Evolutionary conservation across 2,113 vertebrate species (phyloP).

Genomic region (Oncorhynchus keta): DNA sequence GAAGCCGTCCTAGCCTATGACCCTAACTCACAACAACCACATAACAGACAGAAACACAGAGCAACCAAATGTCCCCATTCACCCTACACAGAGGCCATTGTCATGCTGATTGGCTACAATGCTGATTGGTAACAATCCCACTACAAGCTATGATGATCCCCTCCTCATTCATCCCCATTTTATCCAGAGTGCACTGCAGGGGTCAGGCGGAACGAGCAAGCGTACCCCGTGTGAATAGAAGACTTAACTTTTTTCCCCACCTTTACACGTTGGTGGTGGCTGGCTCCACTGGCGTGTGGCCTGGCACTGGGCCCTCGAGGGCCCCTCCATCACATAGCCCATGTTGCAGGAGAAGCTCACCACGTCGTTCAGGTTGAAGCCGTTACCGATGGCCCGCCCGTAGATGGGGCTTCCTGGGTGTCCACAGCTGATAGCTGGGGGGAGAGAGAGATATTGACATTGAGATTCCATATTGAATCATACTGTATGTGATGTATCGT

Average conservation of each 20-base stretch:
- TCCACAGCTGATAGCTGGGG: constrained; percentile 91
- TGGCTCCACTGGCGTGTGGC: constrained; percentile 96
- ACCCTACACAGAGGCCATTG: too few species aligned
- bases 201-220: not conserved
- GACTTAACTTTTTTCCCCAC: constrained; percentile 87
- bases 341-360: constrained; percentile 95
- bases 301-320: constrained; percentile 90
- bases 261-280: constrained; percentile 96
- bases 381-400: constrained; percentile 91
- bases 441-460: not conserved
- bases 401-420: constrained; percentile 98
- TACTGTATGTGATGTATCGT: not conserved
- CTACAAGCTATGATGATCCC: too few species aligned
- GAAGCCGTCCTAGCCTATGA: not conserved
- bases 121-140: too few species aligned
- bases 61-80: not conserved
- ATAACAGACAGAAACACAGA: not conserved
- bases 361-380: constrained; percentile 95
- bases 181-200: not conserved
- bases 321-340: constrained; percentile 96
- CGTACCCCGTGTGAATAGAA: constrained; percentile 36
- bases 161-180: not conserved
- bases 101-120: not conserved
- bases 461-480: not conserved
- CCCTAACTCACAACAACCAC: not conserved